Percentiles rank a stretch among this genome's conserved stretches.
phyloP scores from a whole-genome alignment of 53 echinoderm and acorn worm species.

The Echinarachnius parma region DNA sequence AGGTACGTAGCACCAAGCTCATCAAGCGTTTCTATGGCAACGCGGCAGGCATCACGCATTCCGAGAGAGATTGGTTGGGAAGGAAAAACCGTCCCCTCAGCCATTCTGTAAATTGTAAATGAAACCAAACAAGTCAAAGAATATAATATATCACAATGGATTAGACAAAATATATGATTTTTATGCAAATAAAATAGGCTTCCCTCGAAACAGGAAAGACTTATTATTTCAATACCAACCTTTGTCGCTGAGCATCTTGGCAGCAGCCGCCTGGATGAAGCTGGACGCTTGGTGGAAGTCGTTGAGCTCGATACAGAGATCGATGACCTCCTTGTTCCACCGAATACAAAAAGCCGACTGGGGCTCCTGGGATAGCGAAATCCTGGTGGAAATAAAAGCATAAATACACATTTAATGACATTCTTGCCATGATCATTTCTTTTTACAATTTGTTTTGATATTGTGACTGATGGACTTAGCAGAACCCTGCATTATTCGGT shows the following conservation, averaged over 20 bases:
- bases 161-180: too few species aligned
- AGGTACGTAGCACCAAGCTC: conserved; percentile 61
- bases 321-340: conserved; percentile 34
- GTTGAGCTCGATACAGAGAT: conserved; percentile 7
- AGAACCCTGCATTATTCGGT: too few species aligned
- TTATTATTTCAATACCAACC: too few species aligned
- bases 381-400: conserved; percentile 48
- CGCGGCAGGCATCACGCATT: conserved; percentile 40
- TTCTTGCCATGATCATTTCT: too few species aligned
- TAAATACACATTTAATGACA: background rate
- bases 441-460: too few species aligned
- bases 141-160: too few species aligned
- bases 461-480: too few species aligned
- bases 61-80: conserved; percentile 55
- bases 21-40: conserved; percentile 45
- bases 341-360: conserved; percentile 53
- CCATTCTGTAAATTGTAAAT: too few species aligned
- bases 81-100: conserved; percentile 48
- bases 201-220: too few species aligned
- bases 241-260: conserved; percentile 51
- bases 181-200: too few species aligned
- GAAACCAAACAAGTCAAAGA: too few species aligned
- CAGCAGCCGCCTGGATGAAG: conserved; percentile 50
- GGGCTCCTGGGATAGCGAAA: conserved; percentile 59
- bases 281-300: conserved; percentile 54